phyloP scores from a whole-genome alignment of 2,888 invertebrate species.

The Epistrophella euchroma region DNA sequence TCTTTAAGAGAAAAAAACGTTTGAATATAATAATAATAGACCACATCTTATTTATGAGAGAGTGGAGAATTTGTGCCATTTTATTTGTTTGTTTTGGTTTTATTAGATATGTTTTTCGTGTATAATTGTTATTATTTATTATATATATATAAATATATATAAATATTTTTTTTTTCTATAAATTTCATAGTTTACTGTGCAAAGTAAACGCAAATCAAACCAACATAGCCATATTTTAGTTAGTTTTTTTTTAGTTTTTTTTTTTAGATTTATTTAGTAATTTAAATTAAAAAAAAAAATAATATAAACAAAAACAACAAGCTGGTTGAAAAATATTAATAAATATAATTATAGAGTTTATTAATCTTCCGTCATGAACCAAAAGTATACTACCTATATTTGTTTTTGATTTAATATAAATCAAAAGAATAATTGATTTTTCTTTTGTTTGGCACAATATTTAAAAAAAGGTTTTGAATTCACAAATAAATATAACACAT shows the following conservation, averaged over 20 bases:
- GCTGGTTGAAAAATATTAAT: neutral
- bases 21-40: slow-evolving; percentile 17
- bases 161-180: slow-evolving; percentile 7
- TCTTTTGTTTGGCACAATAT: neutral
- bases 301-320: neutral
- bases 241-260: slow-evolving; percentile 38
- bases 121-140: slow-evolving; percentile 73
- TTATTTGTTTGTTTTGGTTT: slow-evolving; percentile 39
- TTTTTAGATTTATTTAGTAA: neutral
- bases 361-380: neutral
- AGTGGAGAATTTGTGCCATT: slow-evolving; percentile 67
- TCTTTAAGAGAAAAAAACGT: slow-evolving; percentile 24
- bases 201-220: slow-evolving; percentile 34
- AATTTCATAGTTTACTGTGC: slow-evolving; percentile 31
- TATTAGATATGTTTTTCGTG: slow-evolving; percentile 37
- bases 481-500: neutral
- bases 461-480: neutral
- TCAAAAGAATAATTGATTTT: neutral
- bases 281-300: neutral
- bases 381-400: neutral
- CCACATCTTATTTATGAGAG: slow-evolving; percentile 31
- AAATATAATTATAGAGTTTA: neutral
- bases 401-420: neutral
- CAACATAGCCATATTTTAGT: slow-evolving; percentile 67
- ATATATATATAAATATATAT: slow-evolving; percentile 31